A percentile compares a stretch with the other conserved stretches of the same genome.
Conservation (phyloP, 2,797 vertebrate species). For the Fratercula arctica region DNA sequence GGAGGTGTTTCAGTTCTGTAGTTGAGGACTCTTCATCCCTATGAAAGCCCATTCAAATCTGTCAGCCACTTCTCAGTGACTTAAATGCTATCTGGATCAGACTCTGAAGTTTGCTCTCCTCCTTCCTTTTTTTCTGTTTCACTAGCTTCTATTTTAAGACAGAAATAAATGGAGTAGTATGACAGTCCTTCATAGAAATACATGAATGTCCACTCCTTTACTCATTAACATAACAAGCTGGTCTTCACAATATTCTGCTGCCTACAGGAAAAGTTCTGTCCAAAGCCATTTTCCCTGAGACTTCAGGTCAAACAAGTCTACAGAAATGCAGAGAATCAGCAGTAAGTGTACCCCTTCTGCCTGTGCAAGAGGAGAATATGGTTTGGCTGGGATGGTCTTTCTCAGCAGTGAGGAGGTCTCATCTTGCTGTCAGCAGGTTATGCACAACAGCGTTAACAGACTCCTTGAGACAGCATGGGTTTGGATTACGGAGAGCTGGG, state of each 20-base stretch:
- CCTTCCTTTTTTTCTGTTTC: not conserved
- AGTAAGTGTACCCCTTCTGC: not conserved
- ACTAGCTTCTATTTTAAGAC: not conserved
- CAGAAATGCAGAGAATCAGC: not conserved
- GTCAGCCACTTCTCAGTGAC: not conserved
- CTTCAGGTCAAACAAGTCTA: not conserved
- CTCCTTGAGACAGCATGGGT: not conserved
- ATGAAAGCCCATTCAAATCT: not conserved
- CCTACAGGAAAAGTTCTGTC: not conserved
- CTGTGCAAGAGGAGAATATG: not conserved
- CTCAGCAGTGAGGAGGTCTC: not conserved
- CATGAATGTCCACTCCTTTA: not conserved
- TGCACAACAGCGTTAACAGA: not conserved
- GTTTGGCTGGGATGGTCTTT: not conserved
- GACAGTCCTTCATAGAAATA: not conserved
- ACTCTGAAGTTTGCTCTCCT: not conserved
- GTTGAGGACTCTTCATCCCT: not conserved
- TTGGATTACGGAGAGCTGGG: not conserved
- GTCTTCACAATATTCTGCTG: not conserved
- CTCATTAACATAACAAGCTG: not conserved
- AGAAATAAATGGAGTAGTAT: not conserved
- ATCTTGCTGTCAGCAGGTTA: not conserved
- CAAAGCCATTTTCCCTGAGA: not conserved
- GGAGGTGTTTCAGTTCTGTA: not conserved
- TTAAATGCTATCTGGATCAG: not conserved